Evolutionary conservation across 2,888 invertebrate species (phyloP).

Genomic region (Lumbricus terrestris): DNA sequence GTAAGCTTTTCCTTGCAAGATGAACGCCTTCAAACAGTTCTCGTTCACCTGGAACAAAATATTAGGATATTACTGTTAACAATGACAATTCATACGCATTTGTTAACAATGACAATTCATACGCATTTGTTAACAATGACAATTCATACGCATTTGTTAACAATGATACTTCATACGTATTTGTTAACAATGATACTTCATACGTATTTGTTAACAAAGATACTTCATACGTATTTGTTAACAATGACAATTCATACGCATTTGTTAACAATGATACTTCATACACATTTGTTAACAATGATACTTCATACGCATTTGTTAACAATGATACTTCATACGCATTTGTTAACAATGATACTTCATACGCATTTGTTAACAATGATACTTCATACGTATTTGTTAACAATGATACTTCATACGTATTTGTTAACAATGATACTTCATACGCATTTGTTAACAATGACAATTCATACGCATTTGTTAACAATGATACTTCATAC

Average conservation of each 20-base stretch:
- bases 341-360: background rate
- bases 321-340: background rate
- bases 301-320: too few relatives aligned
- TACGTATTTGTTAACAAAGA: background rate
- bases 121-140: background rate
- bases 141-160: too few relatives aligned
- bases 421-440: background rate
- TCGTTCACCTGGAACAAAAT: slow-evolving; percentile 45
- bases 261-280: background rate
- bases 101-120: too few relatives aligned
- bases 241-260: background rate
- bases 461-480: too few relatives aligned
- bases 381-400: too few relatives aligned
- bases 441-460: too few relatives aligned
- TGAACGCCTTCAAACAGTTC: slow-evolving; percentile 54
- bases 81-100: background rate
- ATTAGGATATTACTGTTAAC: too few relatives aligned
- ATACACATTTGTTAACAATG: background rate
- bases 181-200: background rate
- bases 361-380: background rate
- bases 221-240: too few relatives aligned
- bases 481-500: background rate
- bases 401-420: background rate
- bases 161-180: background rate
- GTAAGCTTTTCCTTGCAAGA: slow-evolving; percentile 53